Percentiles rank a stretch among this genome's conserved stretches.
Conservation (phyloP, 2,888 invertebrate genomes). For the Xestia rhomboidea region DNA sequence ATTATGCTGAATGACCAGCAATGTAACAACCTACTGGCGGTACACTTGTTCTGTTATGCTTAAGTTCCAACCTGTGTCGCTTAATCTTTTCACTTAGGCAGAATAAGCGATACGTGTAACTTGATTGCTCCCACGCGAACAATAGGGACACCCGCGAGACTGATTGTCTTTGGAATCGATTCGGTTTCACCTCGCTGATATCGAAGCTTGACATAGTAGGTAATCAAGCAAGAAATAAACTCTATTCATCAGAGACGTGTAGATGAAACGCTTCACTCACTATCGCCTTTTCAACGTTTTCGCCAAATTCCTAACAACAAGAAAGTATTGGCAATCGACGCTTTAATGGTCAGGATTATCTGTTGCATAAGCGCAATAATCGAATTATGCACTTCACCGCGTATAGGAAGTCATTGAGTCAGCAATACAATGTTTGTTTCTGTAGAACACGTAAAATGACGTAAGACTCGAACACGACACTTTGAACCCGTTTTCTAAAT, state of each 20-base stretch:
- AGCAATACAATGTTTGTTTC: conserved; percentile 61
- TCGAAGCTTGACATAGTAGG: conserved; percentile 68
- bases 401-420: conserved; percentile 61
- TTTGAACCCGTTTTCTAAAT: conserved; percentile 66
- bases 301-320: conserved; percentile 67
- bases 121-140: conserved; percentile 85
- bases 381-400: conserved; percentile 63
- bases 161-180: conserved; percentile 84
- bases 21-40: conserved; percentile 6
- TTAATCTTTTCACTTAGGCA: conserved; percentile 76
- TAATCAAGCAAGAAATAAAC: conserved; percentile 78
- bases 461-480: conserved; percentile 64
- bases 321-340: conserved; percentile 69
- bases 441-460: conserved; percentile 67
- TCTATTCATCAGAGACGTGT: conserved; percentile 68
- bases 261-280: conserved; percentile 65
- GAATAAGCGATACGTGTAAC: conserved; percentile 71
- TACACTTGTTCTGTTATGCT: conserved; percentile 18
- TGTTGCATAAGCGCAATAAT: conserved; percentile 73
- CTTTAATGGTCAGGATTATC: conserved; percentile 66
- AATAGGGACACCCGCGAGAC: conserved; percentile 83
- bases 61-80: conserved; percentile 36
- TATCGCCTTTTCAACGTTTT: conserved; percentile 63
- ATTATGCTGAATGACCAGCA: conserved; percentile 15
- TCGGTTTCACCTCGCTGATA: conserved; percentile 82